Percentiles rank a stretch among this genome's conserved stretches.
Conservation (phyloP, 2,113 vertebrate species). For the Oreochromis spilurus region DNA sequence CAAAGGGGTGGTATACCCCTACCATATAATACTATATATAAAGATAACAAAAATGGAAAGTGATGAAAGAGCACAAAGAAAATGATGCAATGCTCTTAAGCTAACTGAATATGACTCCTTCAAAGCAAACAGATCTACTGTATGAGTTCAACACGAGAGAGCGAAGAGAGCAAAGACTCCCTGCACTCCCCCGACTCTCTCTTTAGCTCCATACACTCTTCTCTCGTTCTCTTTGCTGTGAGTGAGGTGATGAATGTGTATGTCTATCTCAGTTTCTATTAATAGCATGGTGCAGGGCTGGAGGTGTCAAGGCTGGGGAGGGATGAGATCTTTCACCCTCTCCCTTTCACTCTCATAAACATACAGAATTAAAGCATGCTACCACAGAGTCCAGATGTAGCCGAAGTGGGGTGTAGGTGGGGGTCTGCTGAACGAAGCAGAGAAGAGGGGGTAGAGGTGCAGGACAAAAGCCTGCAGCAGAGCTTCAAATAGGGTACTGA, state of each 20-base stretch:
- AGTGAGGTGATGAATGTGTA: slow-evolving; percentile 57
- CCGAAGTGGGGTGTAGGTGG: neutral
- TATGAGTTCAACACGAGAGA: neutral
- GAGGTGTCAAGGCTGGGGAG: slow-evolving; percentile 44
- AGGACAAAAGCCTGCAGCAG: slow-evolving; percentile 43
- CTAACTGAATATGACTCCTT: slow-evolving; percentile 12
- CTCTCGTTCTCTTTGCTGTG: slow-evolving; percentile 11
- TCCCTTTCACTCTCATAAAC: neutral
- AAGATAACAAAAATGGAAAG: neutral
- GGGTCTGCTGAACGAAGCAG: neutral
- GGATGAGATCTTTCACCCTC: slow-evolving; percentile 37
- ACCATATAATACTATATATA: neutral
- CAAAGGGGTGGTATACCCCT: neutral
- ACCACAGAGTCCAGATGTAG: slow-evolving; percentile 45
- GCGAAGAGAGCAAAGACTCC: neutral
- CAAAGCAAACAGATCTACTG: slow-evolving; percentile 11
- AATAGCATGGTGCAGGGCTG: slow-evolving; percentile 47
- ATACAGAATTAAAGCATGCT: neutral
- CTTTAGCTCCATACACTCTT: neutral
- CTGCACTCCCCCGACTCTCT: neutral
- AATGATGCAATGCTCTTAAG: slow-evolving; percentile 16
- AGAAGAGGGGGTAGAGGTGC: slow-evolving; percentile 6
- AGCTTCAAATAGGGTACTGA: slow-evolving; percentile 41
- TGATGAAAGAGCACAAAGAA: slow-evolving; percentile 10
- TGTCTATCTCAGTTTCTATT: slow-evolving; percentile 57